Conservation (phyloP, 2,113 vertebrate genomes). For the Hippolais icterina region DNA sequence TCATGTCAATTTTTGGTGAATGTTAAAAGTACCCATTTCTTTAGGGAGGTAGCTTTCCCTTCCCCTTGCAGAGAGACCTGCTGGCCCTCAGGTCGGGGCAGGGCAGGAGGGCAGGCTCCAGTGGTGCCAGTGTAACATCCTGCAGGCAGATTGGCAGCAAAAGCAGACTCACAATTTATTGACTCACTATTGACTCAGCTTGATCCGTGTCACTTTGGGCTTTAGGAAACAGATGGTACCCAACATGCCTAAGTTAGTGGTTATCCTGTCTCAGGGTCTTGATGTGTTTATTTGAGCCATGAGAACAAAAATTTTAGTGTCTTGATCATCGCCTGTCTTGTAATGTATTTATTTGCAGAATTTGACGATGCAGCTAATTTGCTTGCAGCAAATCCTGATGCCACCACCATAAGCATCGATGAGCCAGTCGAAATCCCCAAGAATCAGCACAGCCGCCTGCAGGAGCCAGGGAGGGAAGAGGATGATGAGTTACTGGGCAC, state of each 20-base stretch:
- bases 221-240: rapidly evolving
- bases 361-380: slow-evolving; percentile 85
- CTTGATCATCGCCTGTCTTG: background rate
- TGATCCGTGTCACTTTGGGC: rapidly evolving
- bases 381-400: slow-evolving; percentile 75
- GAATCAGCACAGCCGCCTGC: slow-evolving; percentile 58
- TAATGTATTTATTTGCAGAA: slow-evolving; percentile 71
- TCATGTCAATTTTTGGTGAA: rapidly evolving
- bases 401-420: slow-evolving; percentile 84
- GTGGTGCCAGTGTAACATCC: background rate
- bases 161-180: rapidly evolving
- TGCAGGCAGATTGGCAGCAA: background rate
- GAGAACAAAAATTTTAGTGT: background rate
- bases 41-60: background rate
- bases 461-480: slow-evolving; percentile 67
- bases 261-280: background rate
- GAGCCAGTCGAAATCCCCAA: slow-evolving; percentile 68
- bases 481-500: slow-evolving; percentile 79
- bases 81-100: background rate
- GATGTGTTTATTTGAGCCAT: background rate
- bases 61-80: background rate
- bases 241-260: rapidly evolving
- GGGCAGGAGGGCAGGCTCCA: background rate
- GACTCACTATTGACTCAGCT: background rate
- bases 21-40: background rate